Evolutionary conservation across 2,888 invertebrate species (phyloP), one percentile per base, ranked within the genome.

Genomic region (Camponotus fellah): DNA sequence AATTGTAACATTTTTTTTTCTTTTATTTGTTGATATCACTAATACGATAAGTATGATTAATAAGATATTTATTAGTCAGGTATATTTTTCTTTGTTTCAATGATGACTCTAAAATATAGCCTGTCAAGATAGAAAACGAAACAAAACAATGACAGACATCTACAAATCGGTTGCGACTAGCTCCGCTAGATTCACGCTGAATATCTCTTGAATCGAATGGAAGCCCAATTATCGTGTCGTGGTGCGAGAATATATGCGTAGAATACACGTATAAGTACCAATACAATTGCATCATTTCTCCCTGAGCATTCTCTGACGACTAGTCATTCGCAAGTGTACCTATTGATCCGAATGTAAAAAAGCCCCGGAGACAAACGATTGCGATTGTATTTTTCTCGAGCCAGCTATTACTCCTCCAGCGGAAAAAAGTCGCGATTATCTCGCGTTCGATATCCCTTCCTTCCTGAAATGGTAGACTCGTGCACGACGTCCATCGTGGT

Each of bases 261-360:
- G 46, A 43, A 60, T 72, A 72, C n/a, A 53, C 26, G 26, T 26
- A 2, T 26, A 53, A 53, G 49, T 17, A n/a, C 46, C 21, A 14
- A 21, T 46, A n/a, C 58, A 60, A 80, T 72, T 72, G 79, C 46
- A 72, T 60, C 58, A 71, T 43, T 79, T 12, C 56, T 9, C 37
- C 34, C n/a, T 34, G 43, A 34, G 40, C 34, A 43, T 71, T 71
- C 56, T 17, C 79, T 12, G 34, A 43, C 43, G 32, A 56, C 68
- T 68, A 69, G 68, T 77, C 77, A 56, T n/a, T 69, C 40, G 34
- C 69, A 43, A 68, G 53, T 40, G 68, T 56, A 43, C 32, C 77
- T 56, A 32, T 9, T n/a, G 49, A 0, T 14, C n/a, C 40, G 14
- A 17, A 32, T 26, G 26, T 49, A 37, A n/a, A 71, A 69, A 69